Evolutionary conservation across 1,140 invertebrate species (phyloP).

Genomic region (Macrocentrus cingulum): DNA sequence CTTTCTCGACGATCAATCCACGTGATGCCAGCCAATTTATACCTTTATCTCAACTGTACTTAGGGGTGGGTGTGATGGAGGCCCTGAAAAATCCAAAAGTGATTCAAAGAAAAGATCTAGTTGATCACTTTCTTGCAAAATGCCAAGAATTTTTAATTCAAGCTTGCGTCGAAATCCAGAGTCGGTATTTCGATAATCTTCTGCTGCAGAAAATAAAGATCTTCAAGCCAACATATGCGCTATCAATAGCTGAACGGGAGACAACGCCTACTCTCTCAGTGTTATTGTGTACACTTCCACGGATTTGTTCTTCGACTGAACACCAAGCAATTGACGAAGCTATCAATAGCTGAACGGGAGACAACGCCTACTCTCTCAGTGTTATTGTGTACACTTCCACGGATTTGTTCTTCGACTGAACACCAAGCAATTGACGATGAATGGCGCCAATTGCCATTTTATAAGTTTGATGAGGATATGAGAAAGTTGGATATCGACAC

Average conservation of each 20-base stretch:
- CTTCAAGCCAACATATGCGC: slow-evolving; percentile 2
- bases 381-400: neutral
- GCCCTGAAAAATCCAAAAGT: neutral
- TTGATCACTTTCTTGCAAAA: neutral
- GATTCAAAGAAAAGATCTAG: neutral
- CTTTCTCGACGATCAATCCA: too few species aligned
- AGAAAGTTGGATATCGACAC: too few species aligned
- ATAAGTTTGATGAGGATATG: too few species aligned
- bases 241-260: neutral
- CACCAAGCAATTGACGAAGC: neutral
- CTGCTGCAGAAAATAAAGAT: neutral
- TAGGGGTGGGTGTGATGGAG: neutral
- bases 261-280: neutral
- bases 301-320: neutral
- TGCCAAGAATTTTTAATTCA: slow-evolving; percentile 4
- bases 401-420: neutral
- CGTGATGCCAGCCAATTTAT: neutral
- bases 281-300: neutral
- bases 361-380: neutral
- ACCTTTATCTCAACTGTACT: neutral
- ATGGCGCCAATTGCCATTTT: too few species aligned
- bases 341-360: neutral
- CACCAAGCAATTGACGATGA: neutral
- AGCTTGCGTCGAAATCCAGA: neutral
- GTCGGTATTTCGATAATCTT: slow-evolving; percentile 4